phyloP scores from a whole-genome alignment of 1,140 invertebrate species.

The Drosophila nigromelanica region DNA sequence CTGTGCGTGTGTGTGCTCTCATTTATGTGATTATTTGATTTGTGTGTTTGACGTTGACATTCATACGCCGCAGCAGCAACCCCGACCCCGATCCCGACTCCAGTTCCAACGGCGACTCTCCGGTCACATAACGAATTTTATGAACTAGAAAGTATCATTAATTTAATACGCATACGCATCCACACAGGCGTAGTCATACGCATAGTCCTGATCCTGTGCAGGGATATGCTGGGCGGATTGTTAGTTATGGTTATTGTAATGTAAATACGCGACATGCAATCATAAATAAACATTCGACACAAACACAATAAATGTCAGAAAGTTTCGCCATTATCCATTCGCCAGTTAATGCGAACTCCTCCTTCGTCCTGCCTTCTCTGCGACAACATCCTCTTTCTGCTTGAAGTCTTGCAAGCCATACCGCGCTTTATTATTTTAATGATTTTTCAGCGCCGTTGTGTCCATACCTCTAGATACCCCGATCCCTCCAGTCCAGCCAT shows the following conservation, averaged over 20 bases:
- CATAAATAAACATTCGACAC: slow-evolving; percentile 83
- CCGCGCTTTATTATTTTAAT: slow-evolving; percentile 77
- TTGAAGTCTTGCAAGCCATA: slow-evolving; percentile 52
- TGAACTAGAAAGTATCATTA: slow-evolving; percentile 83
- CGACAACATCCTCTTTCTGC: slow-evolving; percentile 47
- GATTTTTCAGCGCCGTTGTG: slow-evolving; percentile 65
- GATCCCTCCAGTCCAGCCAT: slow-evolving; percentile 9
- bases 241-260: slow-evolving; percentile 81
- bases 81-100: slow-evolving; percentile 7
- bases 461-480: slow-evolving; percentile 41
- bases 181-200: slow-evolving; percentile 56
- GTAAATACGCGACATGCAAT: slow-evolving; percentile 78
- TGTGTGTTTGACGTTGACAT: slow-evolving; percentile 76
- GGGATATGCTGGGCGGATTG: slow-evolving; percentile 26
- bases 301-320: slow-evolving; percentile 83
- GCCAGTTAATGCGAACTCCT: slow-evolving; percentile 64
- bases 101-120: slow-evolving; percentile 2
- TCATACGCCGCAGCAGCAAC: slow-evolving; percentile 48
- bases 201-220: slow-evolving; percentile 32
- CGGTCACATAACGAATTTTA: slow-evolving; percentile 74
- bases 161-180: slow-evolving; percentile 75
- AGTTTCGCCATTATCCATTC: slow-evolving; percentile 77
- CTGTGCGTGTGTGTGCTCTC: slow-evolving; percentile 51
- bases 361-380: slow-evolving; percentile 16
- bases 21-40: slow-evolving; percentile 83